Conservation (phyloP, 2,888 invertebrate genomes). For the Drosophila peninsularis region DNA sequence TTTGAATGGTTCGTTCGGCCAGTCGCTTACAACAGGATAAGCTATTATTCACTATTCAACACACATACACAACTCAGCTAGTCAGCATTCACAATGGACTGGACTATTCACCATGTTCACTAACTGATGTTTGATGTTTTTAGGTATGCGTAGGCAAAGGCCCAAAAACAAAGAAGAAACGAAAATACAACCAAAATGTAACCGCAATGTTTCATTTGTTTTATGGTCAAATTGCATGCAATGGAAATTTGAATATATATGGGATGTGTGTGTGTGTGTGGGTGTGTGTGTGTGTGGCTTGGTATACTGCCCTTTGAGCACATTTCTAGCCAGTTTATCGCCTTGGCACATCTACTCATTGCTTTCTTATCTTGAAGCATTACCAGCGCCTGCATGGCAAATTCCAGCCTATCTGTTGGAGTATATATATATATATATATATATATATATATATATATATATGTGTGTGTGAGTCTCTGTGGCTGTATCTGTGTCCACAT, state of each 20-base stretch:
- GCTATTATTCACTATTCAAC: conserved; percentile 29
- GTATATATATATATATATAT: not conserved
- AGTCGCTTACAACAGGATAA: conserved; percentile 11
- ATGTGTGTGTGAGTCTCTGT: conserved; percentile 1
- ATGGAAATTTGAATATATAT: conserved; percentile 59
- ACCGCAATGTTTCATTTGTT: conserved; percentile 76
- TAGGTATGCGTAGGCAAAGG: conserved; percentile 52
- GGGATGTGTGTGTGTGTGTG: not conserved
- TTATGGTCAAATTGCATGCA: conserved; percentile 75
- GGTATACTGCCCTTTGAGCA: conserved; percentile 9
- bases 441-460: conserved; percentile 13
- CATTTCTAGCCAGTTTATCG: conserved; percentile 29
- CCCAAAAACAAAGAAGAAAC: conserved; percentile 24
- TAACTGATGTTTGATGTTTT: conserved; percentile 13
- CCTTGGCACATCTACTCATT: conserved; percentile 26
- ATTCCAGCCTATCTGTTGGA: conserved; percentile 4
- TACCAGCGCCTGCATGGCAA: conserved; percentile 29
- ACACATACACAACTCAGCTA: conserved; percentile 9
- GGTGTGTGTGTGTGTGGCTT: not conserved
- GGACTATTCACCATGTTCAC: conserved; percentile 27
- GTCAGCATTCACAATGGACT: conserved; percentile 4
- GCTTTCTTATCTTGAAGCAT: conserved; percentile 45
- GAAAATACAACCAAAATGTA: conserved; percentile 31
- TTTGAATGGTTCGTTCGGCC: conserved; percentile 24
- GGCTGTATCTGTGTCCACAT: conserved; percentile 11